A percentile compares a stretch with the other conserved stretches of the same genome.
These are phyloP conservation scores for Aphis gossypii DNA, from an alignment of 1,140 invertebrate species.

Conservation along the genomic window DNA sequence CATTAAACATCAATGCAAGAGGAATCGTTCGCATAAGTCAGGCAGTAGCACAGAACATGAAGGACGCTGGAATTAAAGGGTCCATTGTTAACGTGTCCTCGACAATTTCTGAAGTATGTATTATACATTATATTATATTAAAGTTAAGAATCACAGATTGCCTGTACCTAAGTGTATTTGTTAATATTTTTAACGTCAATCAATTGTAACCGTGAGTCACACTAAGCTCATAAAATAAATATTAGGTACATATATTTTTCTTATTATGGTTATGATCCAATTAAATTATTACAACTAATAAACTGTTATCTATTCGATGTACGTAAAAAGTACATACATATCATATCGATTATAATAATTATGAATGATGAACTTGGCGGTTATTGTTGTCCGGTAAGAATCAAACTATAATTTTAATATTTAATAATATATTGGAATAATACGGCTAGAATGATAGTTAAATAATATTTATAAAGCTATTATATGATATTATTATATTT, in stretches of 20 bases:
- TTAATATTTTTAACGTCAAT: not conserved
- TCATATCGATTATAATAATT: not conserved
- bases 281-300: not conserved
- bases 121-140: not conserved
- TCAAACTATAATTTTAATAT: not conserved
- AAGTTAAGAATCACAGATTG: not conserved
- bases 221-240: not conserved
- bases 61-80: slow-evolving; percentile 75
- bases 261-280: not conserved
- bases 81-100: slow-evolving; percentile 91
- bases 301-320: not conserved
- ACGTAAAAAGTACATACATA: too few relatives aligned
- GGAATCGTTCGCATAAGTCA: slow-evolving; percentile 84
- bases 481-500: not conserved
- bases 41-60: slow-evolving; percentile 76
- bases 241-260: not conserved
- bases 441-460: not conserved
- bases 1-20: slow-evolving; percentile 85
- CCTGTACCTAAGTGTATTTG: too few relatives aligned
- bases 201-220: not conserved
- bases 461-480: not conserved
- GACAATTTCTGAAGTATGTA: slow-evolving; percentile 68
- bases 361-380: not conserved
- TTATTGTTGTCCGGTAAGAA: not conserved
- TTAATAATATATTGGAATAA: not conserved